These are phyloP conservation scores for Heliconius melpomene DNA, from an alignment of 1,140 invertebrate genomes.

Conservation along the genomic window DNA sequence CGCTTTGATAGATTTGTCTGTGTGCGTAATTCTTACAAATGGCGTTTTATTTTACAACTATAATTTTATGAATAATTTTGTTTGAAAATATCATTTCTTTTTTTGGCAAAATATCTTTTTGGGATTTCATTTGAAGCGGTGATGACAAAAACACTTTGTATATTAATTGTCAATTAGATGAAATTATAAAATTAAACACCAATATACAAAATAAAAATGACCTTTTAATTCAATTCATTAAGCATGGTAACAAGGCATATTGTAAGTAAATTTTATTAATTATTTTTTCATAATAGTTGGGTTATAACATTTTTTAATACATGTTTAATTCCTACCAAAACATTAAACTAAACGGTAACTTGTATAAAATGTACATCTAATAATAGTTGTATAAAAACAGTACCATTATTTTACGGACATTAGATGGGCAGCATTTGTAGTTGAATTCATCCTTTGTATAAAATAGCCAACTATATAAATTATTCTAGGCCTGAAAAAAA, in stretches of 20 bases:
- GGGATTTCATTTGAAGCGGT: too few species aligned
- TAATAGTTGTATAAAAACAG: constrained; percentile 77
- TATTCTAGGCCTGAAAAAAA: constrained; percentile 71
- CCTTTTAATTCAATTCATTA: constrained; percentile 79
- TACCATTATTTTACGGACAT: constrained; percentile 74
- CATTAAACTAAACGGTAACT: constrained; percentile 79
- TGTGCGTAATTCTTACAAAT: too few species aligned
- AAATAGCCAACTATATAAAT: constrained; percentile 70
- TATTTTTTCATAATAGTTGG: constrained; percentile 69
- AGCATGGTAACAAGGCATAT: constrained; percentile 80
- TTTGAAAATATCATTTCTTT: too few species aligned
- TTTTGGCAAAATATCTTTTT: too few species aligned
- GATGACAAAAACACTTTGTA: too few species aligned
- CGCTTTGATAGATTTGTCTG: too few species aligned
- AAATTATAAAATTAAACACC: constrained; percentile 58
- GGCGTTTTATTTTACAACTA: too few species aligned
- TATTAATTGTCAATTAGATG: not conserved
- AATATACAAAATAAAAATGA: constrained; percentile 79
- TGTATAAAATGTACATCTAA: constrained; percentile 80
- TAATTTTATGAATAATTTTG: too few species aligned
- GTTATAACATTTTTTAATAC: constrained; percentile 75
- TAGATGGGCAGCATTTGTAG: constrained; percentile 71
- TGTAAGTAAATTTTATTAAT: constrained; percentile 75
- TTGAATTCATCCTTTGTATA: constrained; percentile 69
- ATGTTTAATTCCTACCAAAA: constrained; percentile 72